Percentiles rank a stretch among this genome's conserved stretches.
Evolutionary conservation across 2,113 vertebrate genomes (phyloP).

Genomic region (Apodemus speciosus): DNA sequence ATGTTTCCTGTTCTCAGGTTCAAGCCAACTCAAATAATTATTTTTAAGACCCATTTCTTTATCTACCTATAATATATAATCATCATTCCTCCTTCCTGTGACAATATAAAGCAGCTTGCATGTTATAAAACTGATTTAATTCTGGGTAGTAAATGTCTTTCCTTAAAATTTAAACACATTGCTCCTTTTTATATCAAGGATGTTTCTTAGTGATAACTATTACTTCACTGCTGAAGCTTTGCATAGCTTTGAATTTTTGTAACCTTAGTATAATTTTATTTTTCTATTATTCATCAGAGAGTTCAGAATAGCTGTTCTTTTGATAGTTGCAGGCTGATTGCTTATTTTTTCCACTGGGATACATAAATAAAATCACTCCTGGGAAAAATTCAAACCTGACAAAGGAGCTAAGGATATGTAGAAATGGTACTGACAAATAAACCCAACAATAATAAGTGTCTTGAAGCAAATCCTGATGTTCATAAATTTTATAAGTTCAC

Average conservation of each 20-base stretch:
- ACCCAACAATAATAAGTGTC: neutral
- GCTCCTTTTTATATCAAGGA: constrained; percentile 39
- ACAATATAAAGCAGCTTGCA: constrained; percentile 62
- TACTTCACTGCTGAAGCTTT: neutral
- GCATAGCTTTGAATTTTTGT: constrained; percentile 23
- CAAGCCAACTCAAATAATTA: constrained; percentile 54
- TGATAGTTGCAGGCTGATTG: neutral
- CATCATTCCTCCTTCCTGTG: constrained; percentile 39
- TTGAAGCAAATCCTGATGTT: neutral
- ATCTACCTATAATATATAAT: constrained; percentile 60
- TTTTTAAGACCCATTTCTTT: constrained; percentile 56
- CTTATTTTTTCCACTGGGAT: neutral
- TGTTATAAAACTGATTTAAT: constrained; percentile 75
- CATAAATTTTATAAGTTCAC: neutral
- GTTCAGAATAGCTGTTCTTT: constrained; percentile 31
- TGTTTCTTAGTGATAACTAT: constrained; percentile 59
- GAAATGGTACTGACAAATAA: neutral
- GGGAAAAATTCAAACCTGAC: constrained; percentile 31
- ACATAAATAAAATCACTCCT: neutral
- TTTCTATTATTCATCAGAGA: constrained; percentile 47
- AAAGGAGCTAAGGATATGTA: constrained; percentile 12
- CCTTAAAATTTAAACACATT: constrained; percentile 65
- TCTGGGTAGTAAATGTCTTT: constrained; percentile 61
- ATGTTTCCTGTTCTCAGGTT: constrained; percentile 43
- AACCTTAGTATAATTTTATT: constrained; percentile 45